phyloP scores from a whole-genome alignment of 2,113 vertebrate species.

The Melanocharis versteri region DNA sequence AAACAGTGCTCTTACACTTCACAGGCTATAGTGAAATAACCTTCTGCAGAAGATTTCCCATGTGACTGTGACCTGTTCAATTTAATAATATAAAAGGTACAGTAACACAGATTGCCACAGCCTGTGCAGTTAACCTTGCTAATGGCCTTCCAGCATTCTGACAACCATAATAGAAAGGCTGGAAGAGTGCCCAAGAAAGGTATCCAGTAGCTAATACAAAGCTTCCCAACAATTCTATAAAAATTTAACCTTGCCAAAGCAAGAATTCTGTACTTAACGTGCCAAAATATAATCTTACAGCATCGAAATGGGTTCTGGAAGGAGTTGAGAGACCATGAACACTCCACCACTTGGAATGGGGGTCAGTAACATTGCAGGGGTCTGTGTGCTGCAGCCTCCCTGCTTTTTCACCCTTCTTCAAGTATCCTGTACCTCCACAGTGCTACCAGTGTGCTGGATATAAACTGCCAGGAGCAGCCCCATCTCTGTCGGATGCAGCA shows the following conservation, averaged over 20 bases:
- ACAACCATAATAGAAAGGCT: background rate
- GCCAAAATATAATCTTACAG: background rate
- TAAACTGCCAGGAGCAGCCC: background rate
- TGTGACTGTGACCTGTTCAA: background rate
- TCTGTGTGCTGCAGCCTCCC: background rate
- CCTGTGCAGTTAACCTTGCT: background rate
- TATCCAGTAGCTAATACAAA: background rate
- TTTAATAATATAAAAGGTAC: background rate
- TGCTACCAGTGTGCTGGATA: fast-evolving
- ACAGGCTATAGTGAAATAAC: background rate
- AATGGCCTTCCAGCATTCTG: background rate
- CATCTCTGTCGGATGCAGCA: background rate
- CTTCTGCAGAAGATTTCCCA: background rate
- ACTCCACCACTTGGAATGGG: background rate
- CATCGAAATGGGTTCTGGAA: background rate
- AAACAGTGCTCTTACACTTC: background rate
- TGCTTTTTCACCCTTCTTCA: background rate
- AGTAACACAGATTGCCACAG: background rate
- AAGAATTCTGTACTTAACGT: background rate
- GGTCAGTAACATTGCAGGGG: background rate
- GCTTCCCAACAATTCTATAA: background rate
- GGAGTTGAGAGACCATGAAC: background rate
- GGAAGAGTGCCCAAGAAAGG: background rate
- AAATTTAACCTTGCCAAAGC: background rate
- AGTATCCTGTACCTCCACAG: background rate